Evolutionary conservation across 1,140 invertebrate species (phyloP).

Genomic region (Drosophila jambulina): DNA sequence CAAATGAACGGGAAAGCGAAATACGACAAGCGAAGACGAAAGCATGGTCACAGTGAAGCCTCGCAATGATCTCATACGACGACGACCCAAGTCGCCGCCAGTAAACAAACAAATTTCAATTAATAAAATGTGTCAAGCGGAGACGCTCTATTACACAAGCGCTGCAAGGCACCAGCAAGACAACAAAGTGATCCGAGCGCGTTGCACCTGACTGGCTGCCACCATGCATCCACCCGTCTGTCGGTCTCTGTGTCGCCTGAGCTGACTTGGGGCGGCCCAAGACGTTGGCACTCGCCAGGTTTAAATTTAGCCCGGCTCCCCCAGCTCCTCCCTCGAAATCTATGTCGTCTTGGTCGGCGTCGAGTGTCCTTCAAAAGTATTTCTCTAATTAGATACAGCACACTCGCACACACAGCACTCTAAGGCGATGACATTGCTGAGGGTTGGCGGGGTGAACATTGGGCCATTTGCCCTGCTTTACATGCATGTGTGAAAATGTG

Average conservation of each 20-base stretch:
- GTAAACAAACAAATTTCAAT: conserved; percentile 81
- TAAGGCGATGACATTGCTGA: conserved; percentile 41
- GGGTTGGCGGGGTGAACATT: conserved; percentile 16
- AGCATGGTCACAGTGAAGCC: conserved; percentile 17
- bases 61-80: conserved; percentile 29
- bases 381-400: conserved; percentile 78
- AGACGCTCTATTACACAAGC: conserved; percentile 72
- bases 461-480: conserved; percentile 51
- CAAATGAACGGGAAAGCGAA: conserved; percentile 5
- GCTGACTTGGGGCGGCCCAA: conserved; percentile 36
- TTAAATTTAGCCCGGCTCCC: conserved; percentile 62
- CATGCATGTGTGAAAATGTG: conserved; percentile 63
- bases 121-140: conserved; percentile 81
- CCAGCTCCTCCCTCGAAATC: conserved; percentile 37
- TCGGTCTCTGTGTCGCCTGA: conserved; percentile 8
- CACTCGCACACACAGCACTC: conserved; percentile 26
- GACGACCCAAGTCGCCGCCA: conserved; percentile 24
- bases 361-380: conserved; percentile 84
- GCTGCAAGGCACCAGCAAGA: conserved; percentile 22
- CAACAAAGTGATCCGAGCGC: conserved; percentile 35
- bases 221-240: not conserved
- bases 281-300: conserved; percentile 55
- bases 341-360: conserved; percentile 59
- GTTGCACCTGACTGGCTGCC: conserved; percentile 66
- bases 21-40: not conserved